Evolutionary conservation across 2,113 vertebrate genomes (phyloP), one percentile per base, ranked within the genome.

Genomic region (Copsychus sechellarum): DNA sequence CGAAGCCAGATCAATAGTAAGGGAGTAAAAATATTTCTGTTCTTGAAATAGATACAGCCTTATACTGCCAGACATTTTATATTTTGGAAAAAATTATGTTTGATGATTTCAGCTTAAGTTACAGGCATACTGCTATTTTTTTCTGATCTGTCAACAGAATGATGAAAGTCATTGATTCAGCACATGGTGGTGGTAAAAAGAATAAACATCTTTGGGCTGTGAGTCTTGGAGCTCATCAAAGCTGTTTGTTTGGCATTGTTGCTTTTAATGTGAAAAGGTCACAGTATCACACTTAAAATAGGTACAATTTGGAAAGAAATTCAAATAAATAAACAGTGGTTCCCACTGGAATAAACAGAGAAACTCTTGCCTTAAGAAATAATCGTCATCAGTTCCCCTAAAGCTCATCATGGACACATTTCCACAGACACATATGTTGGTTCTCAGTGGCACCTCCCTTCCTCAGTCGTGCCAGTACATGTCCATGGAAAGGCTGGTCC

Each of bases 211-310:
- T 85, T 88, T 70, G 57, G 8, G 11, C 8, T 76, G 24, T 87
- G 40, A 9, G 28, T 67, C 70, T 70, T 14, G 3, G 29, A 74
- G 15, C 54, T 84, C 42, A 64, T 61, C 33, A 60, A 70, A 86
- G 31, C 11, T 73, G 23, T 21, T 24, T 56, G 13, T 62, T 87
- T 61, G 25, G 8, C 0, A 0, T 17, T 62, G 26, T 40, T 87
- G 6, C 34, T 69, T 89, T 91, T 85, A 69, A 65, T 57, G 34
- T 65, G 70, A 80, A 72, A 91, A 96, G 6, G 20, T 57, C 74
- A 72, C 8, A 53, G 12, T 69, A 60, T 50, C 12, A 4, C 22
- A 34, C 45, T 76, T 89, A 82, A 87, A 85, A 65, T n/a, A 79
- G 22, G 26, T 65, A 66, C 24, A 82, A 6, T 1, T 76, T 76